A percentile compares a stretch with the other conserved stretches of the same genome.
Conservation (phyloP, 2,797 vertebrate species). For the Heteromormyrus szaboi region DNA sequence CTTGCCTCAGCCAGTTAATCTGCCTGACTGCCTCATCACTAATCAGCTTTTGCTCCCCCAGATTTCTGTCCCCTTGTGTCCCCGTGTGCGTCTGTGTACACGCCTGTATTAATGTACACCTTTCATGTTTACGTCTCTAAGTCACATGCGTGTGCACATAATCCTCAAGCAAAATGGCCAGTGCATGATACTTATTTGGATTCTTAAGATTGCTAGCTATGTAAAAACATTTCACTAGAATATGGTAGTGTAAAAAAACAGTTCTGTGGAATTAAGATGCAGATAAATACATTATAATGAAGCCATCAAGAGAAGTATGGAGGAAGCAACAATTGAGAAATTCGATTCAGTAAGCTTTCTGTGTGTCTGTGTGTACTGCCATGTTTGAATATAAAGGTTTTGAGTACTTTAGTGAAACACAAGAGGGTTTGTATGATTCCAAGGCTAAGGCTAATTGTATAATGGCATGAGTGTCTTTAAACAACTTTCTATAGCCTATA, state of each 20-base stretch:
- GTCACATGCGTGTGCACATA: neutral
- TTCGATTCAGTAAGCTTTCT: neutral
- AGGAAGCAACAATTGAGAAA: neutral
- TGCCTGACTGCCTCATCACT: constrained; percentile 40
- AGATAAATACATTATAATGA: neutral
- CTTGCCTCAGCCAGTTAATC: constrained; percentile 49
- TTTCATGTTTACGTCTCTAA: neutral
- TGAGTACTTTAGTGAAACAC: neutral
- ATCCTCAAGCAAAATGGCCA: neutral
- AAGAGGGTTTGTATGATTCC: neutral
- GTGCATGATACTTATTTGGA: neutral
- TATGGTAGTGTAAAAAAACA: neutral
- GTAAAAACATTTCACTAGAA: neutral
- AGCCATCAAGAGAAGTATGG: neutral
- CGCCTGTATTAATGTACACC: neutral
- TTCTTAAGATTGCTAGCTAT: neutral
- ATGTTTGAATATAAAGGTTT: neutral
- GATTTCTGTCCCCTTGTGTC: constrained; percentile 27
- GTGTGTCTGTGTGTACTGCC: neutral
- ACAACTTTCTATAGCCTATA: neutral
- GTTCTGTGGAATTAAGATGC: neutral
- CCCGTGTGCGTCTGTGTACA: neutral
- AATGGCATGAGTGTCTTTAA: neutral
- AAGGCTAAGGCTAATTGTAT: neutral
- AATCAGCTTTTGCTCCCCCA: constrained; percentile 42